Conservation (phyloP, 2,888 invertebrate genomes). For the Lycia hirtaria region DNA sequence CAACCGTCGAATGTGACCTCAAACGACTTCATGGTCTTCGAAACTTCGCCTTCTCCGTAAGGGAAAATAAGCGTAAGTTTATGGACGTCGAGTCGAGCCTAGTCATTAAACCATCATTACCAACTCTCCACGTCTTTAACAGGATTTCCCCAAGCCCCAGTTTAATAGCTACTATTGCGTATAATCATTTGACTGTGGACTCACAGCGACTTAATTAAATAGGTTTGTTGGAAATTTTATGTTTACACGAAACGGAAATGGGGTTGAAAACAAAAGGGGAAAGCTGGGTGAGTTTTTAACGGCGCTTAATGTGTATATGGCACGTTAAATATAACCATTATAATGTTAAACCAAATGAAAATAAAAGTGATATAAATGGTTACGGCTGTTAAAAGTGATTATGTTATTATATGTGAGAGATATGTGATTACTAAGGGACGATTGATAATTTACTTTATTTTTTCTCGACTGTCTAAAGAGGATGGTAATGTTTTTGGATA, state of each 20-base stretch:
- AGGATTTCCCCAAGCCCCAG: slow-evolving; percentile 45
- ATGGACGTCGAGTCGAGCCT: slow-evolving; percentile 36
- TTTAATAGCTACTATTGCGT: not conserved
- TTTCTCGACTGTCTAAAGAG: no score
- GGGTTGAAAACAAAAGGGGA: slow-evolving; percentile 37
- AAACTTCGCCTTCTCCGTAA: no score
- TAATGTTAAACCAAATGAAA: not conserved
- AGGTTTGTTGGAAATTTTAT: slow-evolving; percentile 33
- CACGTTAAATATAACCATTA: slow-evolving; percentile 19
- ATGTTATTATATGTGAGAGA: no score
- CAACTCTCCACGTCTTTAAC: slow-evolving; percentile 55
- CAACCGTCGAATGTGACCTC: no score
- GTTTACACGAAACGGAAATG: slow-evolving; percentile 6
- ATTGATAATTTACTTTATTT: no score
- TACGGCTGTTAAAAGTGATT: not conserved
- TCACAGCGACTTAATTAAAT: slow-evolving; percentile 33
- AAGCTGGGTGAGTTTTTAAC: slow-evolving; percentile 36
- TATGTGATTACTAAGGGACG: no score
- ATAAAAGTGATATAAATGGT: not conserved
- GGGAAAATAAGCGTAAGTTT: no score
- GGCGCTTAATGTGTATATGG: slow-evolving; percentile 18
- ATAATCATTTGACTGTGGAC: slow-evolving; percentile 6
- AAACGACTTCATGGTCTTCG: no score
- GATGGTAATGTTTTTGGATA: no score
- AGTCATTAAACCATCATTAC: slow-evolving; percentile 62